Base-by-base conservation (phyloP, 1,140 invertebrate genomes). In the Saccostrea glomerata region DNA sequence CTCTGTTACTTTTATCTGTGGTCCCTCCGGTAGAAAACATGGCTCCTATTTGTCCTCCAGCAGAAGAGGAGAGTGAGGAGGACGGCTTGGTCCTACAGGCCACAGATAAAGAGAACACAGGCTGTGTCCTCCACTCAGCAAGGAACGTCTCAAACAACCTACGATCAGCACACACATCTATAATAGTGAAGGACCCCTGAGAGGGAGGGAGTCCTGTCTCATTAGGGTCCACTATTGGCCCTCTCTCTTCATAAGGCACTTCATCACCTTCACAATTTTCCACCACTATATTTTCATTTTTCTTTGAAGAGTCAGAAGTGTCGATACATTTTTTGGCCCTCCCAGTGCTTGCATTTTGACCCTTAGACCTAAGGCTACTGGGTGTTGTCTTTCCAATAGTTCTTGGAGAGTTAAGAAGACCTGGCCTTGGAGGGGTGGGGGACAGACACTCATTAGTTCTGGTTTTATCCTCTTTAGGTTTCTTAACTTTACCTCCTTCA, bases 101-200 rank as follows among this genome's bases (percentile, higher is more conserved):
- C 20, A 95, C 11, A 66, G 92, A 92, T 9, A 95, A 47, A 36
- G 94, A 86, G 91, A 93, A 95, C 11, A 73, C 85, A 12, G 54
- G 56, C 89, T 95, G 92, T 7, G 88, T 88, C 40, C 88, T 90
- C 95, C 94, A 95, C 84, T 95, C 95, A 36, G 90, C 86, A 11
- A 95, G 89, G 87, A 95, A 95, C 12, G 92, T 94, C 56, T 93
- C 88, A 92, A 95, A 95, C n/a, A 95, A 86, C 9, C 82, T 73
- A 23, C 87, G 87, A 77, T 94, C 90, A 23, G 93, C 91, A 87
- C 94, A 93, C 6, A 95, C 95, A 92, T 95, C 95, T 87, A 95
- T 94, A 84, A 95, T 95, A 12, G 93, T 92, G 66, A 95, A 93
- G 7, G 91, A 90, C 47, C 88, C 90, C 87, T 94, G 93, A 12